Evolutionary conservation across 2,113 vertebrate genomes (phyloP).

Genomic region (Tonatia bakeri): DNA sequence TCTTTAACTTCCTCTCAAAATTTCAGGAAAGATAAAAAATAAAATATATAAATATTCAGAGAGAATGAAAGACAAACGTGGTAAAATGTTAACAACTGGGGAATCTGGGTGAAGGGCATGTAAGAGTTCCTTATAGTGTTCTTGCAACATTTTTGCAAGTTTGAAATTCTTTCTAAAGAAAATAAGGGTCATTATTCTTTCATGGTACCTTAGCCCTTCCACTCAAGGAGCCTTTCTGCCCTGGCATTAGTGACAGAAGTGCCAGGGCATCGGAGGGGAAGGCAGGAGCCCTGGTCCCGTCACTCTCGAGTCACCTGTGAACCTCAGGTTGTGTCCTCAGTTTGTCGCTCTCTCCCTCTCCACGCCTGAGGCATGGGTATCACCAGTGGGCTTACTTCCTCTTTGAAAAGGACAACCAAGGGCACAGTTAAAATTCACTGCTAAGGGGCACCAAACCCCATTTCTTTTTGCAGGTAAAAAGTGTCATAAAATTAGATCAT

Average conservation of each 20-base stretch:
- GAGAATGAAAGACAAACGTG: not conserved
- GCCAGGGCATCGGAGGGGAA: not conserved
- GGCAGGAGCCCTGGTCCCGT: not conserved
- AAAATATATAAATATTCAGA: not conserved
- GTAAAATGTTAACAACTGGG: not conserved
- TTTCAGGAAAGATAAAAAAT: not conserved
- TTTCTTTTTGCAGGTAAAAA: not conserved
- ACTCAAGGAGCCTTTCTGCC: not conserved
- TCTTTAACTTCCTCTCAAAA: not conserved
- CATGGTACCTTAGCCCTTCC: not conserved
- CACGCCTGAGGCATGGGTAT: not conserved
- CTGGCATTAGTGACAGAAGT: not conserved
- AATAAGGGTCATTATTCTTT: not conserved
- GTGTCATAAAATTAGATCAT: not conserved
- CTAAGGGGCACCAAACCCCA: not conserved
- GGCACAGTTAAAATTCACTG: not conserved
- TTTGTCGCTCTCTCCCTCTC: not conserved
- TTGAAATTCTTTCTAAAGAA: constrained; percentile 34
- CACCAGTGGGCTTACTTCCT: not conserved
- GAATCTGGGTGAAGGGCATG: not conserved
- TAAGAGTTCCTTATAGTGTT: not conserved
- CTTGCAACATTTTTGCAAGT: constrained; percentile 4
- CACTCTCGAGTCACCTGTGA: not conserved
- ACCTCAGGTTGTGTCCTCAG: not conserved
- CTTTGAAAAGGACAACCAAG: not conserved